These are phyloP conservation scores for Gryllus longicercus DNA, from an alignment of 2,888 invertebrate genomes.

Conservation along the genomic window DNA sequence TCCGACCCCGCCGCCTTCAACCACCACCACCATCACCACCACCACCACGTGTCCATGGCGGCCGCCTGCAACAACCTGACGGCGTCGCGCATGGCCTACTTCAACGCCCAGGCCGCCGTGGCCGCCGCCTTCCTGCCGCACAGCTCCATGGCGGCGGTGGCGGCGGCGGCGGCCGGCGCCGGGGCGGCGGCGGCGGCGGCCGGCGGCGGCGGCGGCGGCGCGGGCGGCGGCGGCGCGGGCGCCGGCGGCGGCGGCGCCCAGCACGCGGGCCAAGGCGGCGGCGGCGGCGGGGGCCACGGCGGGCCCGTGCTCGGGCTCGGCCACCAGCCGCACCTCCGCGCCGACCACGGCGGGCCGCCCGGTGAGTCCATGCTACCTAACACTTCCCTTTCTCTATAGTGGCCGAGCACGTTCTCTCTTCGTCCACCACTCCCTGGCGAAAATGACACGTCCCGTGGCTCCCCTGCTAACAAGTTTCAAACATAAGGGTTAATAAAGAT, in stretches of 20 bases:
- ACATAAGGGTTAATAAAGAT: too few relatives aligned
- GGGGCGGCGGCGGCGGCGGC: background rate
- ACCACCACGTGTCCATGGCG: constrained; percentile 65
- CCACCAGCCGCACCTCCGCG: constrained; percentile 40
- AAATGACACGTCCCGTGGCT: too few relatives aligned
- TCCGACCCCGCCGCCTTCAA: constrained; percentile 51
- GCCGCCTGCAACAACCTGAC: constrained; percentile 47
- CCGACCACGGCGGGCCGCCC: constrained; percentile 45
- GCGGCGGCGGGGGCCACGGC: background rate
- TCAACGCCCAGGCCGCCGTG: constrained; percentile 88
- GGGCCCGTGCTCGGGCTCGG: constrained; percentile 47
- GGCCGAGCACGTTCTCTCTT: too few relatives aligned
- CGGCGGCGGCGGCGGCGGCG: background rate
- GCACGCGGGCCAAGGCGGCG: constrained; percentile 38
- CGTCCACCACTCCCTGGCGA: too few relatives aligned
- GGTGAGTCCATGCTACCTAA: constrained; percentile 47
- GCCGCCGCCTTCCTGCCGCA: constrained; percentile 82
- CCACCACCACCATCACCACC: constrained; percentile 51
- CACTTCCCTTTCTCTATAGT: background rate
- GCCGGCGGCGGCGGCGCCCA: constrained; percentile 49
- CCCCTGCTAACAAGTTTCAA: too few relatives aligned
- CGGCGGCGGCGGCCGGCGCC: constrained; percentile 22
- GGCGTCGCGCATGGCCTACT: constrained; percentile 70
- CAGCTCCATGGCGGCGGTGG: constrained; percentile 48
- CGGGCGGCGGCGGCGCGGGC: constrained; percentile 45